Evolutionary conservation across 2,888 invertebrate genomes (phyloP).

Genomic region (Chloromyia formosa): DNA sequence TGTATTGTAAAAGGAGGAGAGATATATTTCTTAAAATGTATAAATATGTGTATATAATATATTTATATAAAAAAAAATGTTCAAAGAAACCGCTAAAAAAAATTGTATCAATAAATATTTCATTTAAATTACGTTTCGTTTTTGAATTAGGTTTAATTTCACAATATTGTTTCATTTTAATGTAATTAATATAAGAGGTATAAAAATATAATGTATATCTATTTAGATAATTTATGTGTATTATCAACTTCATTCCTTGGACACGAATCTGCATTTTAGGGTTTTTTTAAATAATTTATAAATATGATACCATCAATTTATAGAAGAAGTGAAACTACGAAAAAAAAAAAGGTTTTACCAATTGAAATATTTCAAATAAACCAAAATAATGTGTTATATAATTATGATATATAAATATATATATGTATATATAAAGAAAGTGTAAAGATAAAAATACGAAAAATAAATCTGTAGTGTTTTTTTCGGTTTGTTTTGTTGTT

Average conservation of each 20-base stretch:
- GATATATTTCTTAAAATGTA: neutral
- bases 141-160: slow-evolving; percentile 23
- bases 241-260: neutral
- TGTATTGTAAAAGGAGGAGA: neutral
- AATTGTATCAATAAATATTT: slow-evolving; percentile 35
- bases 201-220: slow-evolving; percentile 26
- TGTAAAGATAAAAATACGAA: slow-evolving; percentile 28
- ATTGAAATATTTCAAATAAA: slow-evolving; percentile 6
- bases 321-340: neutral
- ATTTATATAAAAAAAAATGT: neutral
- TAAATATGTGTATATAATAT: neutral
- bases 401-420: slow-evolving; percentile 16
- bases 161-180: slow-evolving; percentile 3
- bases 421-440: slow-evolving; percentile 22
- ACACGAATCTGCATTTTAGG: neutral
- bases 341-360: slow-evolving; percentile 32
- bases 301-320: slow-evolving; percentile 22
- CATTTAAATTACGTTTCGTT: slow-evolving; percentile 37
- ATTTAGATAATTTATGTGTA: neutral
- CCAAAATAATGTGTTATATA: slow-evolving; percentile 13
- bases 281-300: slow-evolving; percentile 15
- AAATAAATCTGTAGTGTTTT: slow-evolving; percentile 27
- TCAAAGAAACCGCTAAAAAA: slow-evolving; percentile 11
- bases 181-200: slow-evolving; percentile 20
- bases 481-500: slow-evolving; percentile 15